Percentiles rank a stretch among this genome's conserved stretches.
Evolutionary conservation across 2,113 vertebrate species (phyloP).

Genomic region (Salminus brasiliensis): DNA sequence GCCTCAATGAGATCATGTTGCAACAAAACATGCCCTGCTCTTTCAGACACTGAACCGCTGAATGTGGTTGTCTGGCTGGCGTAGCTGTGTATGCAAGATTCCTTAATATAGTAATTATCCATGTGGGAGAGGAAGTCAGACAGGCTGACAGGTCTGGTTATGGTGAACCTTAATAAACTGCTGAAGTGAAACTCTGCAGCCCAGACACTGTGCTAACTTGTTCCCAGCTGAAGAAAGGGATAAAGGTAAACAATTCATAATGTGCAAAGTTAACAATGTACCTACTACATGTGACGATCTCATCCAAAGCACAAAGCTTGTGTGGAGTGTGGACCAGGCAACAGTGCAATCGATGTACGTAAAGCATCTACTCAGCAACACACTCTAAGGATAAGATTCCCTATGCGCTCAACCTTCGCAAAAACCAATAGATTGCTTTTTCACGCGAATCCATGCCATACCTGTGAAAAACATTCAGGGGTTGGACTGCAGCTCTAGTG

Average conservation of each 20-base stretch:
- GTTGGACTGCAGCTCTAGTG: slow-evolving; percentile 3
- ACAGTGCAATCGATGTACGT: slow-evolving; percentile 39
- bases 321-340: background rate
- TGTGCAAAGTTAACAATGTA: slow-evolving; percentile 41
- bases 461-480: slow-evolving; percentile 17
- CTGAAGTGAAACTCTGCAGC: background rate
- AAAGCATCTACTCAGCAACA: slow-evolving; percentile 38
- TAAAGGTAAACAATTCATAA: slow-evolving; percentile 31
- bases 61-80: background rate
- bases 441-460: slow-evolving; percentile 37
- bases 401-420: slow-evolving; percentile 34
- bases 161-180: background rate
- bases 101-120: slow-evolving; percentile 22
- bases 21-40: no score
- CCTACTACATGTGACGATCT: slow-evolving; percentile 37
- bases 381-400: slow-evolving; percentile 40
- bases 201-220: slow-evolving; percentile 11
- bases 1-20: background rate
- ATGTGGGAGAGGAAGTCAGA: background rate
- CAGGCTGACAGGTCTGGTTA: slow-evolving; percentile 1
- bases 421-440: slow-evolving; percentile 48
- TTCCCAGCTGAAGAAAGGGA: slow-evolving; percentile 2
- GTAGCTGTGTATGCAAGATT: background rate
- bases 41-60: background rate
- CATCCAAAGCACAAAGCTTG: slow-evolving; percentile 29